Base-by-base conservation (phyloP, 1,140 invertebrate genomes). In the Apis cerana region DNA sequence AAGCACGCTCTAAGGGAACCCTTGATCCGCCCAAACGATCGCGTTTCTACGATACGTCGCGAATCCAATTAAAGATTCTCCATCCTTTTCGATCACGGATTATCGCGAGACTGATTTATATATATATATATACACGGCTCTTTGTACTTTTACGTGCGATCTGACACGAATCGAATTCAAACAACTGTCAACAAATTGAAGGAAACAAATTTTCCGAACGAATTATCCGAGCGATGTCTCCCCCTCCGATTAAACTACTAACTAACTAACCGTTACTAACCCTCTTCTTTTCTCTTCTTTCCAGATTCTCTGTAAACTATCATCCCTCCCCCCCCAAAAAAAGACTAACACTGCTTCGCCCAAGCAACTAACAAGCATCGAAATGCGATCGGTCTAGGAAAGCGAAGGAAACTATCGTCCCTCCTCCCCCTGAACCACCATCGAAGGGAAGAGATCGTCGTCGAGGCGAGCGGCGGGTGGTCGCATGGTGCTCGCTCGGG, bases 211-310 rank as follows among this genome's bases (percentile, higher is more conserved):
- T 0, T 12, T 13, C 0, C 52, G 12, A 27, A 27, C 27, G 1
- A 27, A 27, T 27, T 27, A 27, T 27, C 27, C 52, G 50, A 52
- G 10, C 50, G 50, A 52, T 33, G 1, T 27, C 27, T 2, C 33
- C 3, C 2, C 33, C 33, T 33, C 33, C 33, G 33, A 33, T 33
- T 33, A 33, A 33, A 33, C 33, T 43, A 2, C 33, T 43, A 7
- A 43, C 23, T 43, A 90, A 62, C 61, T 91, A 91, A 92, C 86
- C 86, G 72, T 10, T 11, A 84, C 80, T 88, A 89, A 90, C 83
- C 70, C 80, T 58, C 72, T 81, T 27, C 87, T 88, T 21, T 86
- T 89, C 79, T 89, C 78, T 89, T 67, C 62, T 88, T 93, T 92
- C 58, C 93, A 94, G 93, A 91, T 80, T 86, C 85, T 80, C 21